Evolutionary conservation across 1,140 invertebrate species (phyloP), one percentile per base, ranked within the genome.

Genomic region (Scaptomyza montana): DNA sequence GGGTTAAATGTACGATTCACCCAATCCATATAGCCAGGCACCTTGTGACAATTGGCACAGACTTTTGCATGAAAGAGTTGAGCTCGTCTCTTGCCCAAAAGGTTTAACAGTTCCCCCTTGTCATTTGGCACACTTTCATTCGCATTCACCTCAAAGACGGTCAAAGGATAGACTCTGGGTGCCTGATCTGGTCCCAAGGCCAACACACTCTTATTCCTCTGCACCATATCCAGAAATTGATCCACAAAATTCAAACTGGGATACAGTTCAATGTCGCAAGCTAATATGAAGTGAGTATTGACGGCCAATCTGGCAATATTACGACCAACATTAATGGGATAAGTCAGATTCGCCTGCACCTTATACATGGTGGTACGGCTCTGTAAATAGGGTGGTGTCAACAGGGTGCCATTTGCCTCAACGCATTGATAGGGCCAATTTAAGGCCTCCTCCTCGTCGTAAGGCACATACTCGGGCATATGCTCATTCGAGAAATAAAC

Each of bases 1-100:
- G 95, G 93, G 3, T 54, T 63, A 2, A 28, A 19, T 8, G 93
- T 90, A 0, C 94, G 93, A 30, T 94, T 93, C 70, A 95, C 93
- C 96, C 97, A 98, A 61, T 96, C 95, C 74, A 95, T 94, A 9
- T 95, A 94, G 72, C 95, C 95, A 0, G 97, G 97, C 46, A 98
- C 95, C 68, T 95, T 96, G 90, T 98, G 97, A 89, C 97, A 98
- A n/a, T 94, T 94, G 0, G 95, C 93, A 84, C 97, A 98, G 1
- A 98, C 93, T 86, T 95, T 95, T 87, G 97, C 96, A 92, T 98
- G 97, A 89, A 98, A 98, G 2, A 97, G 96, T 73, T 98, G 96
- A 0, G 97, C 97, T 7, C 94, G 94, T 7, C 95, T 94, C 46
- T 94, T 94, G 9, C 93, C 92, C 62, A 97, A 90, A 95, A 97